Evolutionary conservation across 2,888 invertebrate species (phyloP).

Genomic region (Pristionchus maxplancki): DNA sequence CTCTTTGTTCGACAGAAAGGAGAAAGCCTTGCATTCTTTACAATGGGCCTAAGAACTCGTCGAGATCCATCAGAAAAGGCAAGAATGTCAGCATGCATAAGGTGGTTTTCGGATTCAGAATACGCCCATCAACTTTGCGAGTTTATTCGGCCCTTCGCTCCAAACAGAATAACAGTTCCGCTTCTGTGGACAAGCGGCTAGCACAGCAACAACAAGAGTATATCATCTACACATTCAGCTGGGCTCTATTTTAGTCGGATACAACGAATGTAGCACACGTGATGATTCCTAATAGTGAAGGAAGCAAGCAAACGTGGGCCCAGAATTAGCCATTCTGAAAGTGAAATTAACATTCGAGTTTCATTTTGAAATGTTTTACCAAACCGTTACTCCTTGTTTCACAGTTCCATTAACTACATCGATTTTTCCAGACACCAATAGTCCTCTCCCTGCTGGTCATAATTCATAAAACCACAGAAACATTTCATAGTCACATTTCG

Average conservation of each 20-base stretch:
- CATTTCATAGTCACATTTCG: background rate
- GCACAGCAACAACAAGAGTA: background rate
- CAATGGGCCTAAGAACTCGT: background rate
- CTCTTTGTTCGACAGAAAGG: conserved; percentile 30
- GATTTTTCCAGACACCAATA: no score
- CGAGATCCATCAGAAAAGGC: background rate
- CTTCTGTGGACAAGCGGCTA: background rate
- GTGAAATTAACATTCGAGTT: no score
- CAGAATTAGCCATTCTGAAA: no score
- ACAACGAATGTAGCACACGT: no score
- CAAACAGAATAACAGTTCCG: background rate
- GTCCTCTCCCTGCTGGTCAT: background rate
- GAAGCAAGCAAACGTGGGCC: no score
- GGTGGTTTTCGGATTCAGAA: background rate
- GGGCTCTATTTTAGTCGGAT: background rate
- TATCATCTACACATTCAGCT: background rate
- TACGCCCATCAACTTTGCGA: background rate
- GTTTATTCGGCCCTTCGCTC: background rate
- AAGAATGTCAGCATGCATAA: background rate
- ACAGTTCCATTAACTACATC: background rate
- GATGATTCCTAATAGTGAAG: no score
- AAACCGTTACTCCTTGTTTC: background rate
- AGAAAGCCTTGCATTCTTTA: conserved; percentile 32
- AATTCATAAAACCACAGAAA: background rate
- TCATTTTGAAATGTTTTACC: background rate